Percentiles rank a stretch among this genome's conserved stretches.
Evolutionary conservation across 2,888 invertebrate species (phyloP).

Genomic region (Orthosia cruda): DNA sequence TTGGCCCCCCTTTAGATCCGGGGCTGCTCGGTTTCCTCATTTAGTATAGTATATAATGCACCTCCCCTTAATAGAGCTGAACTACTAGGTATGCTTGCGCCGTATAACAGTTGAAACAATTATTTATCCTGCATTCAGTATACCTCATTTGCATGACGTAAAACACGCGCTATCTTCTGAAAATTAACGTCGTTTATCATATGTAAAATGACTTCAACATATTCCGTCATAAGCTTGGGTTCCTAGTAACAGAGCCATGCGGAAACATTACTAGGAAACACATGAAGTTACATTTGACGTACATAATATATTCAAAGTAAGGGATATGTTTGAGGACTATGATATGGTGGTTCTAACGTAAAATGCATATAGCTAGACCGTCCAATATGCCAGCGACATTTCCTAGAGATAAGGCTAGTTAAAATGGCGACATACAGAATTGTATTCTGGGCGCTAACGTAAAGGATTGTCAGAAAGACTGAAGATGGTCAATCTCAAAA

Average conservation of each 20-base stretch:
- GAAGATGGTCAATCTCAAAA: too few relatives aligned
- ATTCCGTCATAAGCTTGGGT: neutral
- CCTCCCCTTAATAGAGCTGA: too few relatives aligned
- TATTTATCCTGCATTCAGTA: neutral
- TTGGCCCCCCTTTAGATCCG: too few relatives aligned
- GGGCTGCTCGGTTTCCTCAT: too few relatives aligned
- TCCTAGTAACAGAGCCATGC: neutral
- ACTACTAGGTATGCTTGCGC: neutral
- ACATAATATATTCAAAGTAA: slow-evolving; percentile 39
- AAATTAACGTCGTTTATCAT: neutral
- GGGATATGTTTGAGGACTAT: slow-evolving; percentile 11
- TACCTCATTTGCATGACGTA: neutral
- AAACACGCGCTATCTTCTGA: neutral
- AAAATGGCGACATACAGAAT: slow-evolving; percentile 16
- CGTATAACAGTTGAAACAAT: neutral
- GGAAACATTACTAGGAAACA: slow-evolving; percentile 15
- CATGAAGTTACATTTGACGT: slow-evolving; percentile 6
- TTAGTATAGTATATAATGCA: too few relatives aligned
- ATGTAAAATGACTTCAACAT: neutral
- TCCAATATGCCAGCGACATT: slow-evolving; percentile 50
- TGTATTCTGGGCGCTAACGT: neutral
- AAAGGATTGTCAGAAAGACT: too few relatives aligned
- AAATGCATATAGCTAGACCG: slow-evolving; percentile 24
- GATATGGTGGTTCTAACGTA: slow-evolving; percentile 8
- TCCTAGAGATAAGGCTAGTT: slow-evolving; percentile 29